Conservation (phyloP, 2,113 vertebrate species). For the Typhlomys cinereus region DNA sequence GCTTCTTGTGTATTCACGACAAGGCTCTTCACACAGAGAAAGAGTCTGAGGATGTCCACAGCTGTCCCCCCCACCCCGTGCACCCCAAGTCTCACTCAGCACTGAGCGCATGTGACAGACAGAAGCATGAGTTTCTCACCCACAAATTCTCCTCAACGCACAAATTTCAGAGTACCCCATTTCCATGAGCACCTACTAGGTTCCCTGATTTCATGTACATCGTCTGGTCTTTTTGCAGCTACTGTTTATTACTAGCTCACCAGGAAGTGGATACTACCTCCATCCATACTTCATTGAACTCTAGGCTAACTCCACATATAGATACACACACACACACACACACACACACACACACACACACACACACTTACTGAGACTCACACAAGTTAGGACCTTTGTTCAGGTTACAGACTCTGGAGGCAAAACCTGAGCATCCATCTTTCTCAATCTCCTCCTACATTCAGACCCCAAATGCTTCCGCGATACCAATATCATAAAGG, state of each 20-base stretch:
- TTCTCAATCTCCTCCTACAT: background rate
- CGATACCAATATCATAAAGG: background rate
- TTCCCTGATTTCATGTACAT: background rate
- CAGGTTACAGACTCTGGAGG: background rate
- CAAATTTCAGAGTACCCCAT: background rate
- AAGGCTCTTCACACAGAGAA: slow-evolving; percentile 80
- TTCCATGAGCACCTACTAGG: background rate
- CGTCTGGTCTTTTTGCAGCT: background rate
- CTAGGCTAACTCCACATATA: no score
- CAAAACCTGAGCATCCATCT: background rate
- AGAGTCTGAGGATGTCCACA: slow-evolving; percentile 78
- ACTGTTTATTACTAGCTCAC: background rate
- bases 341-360: no score
- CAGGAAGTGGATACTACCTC: background rate
- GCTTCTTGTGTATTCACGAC: slow-evolving; percentile 78
- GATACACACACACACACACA: no score
- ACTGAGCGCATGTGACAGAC: background rate
- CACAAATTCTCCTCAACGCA: background rate
- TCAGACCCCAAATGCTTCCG: background rate
- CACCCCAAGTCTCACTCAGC: background rate
- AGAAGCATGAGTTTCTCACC: background rate
- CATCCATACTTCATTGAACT: background rate
- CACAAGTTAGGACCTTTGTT: background rate
- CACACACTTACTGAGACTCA: background rate
- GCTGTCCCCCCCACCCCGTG: no score